These are phyloP conservation scores for Dolichomitus sp. DNA, from an alignment of 2,888 invertebrate genomes.

Conservation along the genomic window DNA sequence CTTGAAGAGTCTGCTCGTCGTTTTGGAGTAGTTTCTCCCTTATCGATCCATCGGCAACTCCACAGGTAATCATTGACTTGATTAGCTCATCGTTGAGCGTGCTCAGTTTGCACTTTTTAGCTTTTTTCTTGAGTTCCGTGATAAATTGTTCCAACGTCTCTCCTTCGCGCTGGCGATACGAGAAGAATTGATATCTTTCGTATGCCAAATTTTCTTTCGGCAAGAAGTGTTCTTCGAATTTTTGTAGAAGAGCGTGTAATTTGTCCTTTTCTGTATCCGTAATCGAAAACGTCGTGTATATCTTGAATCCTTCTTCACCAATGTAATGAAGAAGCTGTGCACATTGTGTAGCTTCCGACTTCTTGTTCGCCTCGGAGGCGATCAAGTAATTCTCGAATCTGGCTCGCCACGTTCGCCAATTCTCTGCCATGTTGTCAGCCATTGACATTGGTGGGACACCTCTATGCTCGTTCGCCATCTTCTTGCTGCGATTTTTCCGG, in stretches of 20 bases:
- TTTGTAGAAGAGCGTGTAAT: slow-evolving; percentile 55
- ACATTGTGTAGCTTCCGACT: slow-evolving; percentile 68
- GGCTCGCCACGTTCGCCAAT: slow-evolving; percentile 69
- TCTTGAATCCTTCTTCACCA: slow-evolving; percentile 70
- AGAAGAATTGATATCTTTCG: slow-evolving; percentile 71
- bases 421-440: too few relatives aligned
- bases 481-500: not conserved
- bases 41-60: slow-evolving; percentile 62
- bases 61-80: slow-evolving; percentile 70
- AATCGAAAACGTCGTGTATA: slow-evolving; percentile 71
- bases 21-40: slow-evolving; percentile 69
- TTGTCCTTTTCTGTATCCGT: slow-evolving; percentile 63
- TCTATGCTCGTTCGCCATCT: slow-evolving; percentile 46
- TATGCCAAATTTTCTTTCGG: slow-evolving; percentile 69
- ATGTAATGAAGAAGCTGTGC: slow-evolving; percentile 72
- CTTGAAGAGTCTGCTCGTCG: slow-evolving; percentile 63
- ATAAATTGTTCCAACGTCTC: slow-evolving; percentile 71
- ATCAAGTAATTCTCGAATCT: slow-evolving; percentile 68
- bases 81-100: slow-evolving; percentile 66
- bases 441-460: slow-evolving; percentile 42
- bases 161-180: slow-evolving; percentile 58
- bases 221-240: slow-evolving; percentile 71
- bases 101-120: slow-evolving; percentile 68
- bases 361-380: too few relatives aligned
- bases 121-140: slow-evolving; percentile 68